Percentiles rank a stretch among this genome's conserved stretches.
These are phyloP conservation scores for Lasius platythorax DNA, from an alignment of 2,888 invertebrate species.

Conservation along the genomic window DNA sequence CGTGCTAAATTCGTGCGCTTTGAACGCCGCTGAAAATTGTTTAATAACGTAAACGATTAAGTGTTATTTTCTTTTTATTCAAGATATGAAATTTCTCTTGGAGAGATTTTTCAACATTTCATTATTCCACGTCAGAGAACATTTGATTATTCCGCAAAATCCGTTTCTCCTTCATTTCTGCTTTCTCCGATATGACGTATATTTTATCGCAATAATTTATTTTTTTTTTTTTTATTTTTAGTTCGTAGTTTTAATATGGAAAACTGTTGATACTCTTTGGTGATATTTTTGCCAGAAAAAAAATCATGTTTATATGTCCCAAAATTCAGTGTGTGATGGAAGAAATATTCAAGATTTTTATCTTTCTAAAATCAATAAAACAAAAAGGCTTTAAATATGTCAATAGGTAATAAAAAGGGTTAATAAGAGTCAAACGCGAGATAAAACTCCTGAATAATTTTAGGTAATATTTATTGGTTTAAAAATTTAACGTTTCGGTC, in stretches of 20 bases:
- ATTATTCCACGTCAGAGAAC: neutral
- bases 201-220: too few relatives aligned
- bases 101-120: neutral
- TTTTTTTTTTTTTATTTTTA: too few relatives aligned
- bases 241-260: neutral
- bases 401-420: too few relatives aligned
- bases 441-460: too few relatives aligned
- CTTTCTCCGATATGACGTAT: too few relatives aligned
- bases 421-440: too few relatives aligned
- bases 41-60: neutral
- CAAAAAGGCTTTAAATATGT: too few relatives aligned
- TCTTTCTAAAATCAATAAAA: neutral
- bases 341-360: neutral
- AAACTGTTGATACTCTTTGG: neutral
- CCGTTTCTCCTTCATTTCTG: too few relatives aligned
- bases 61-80: neutral
- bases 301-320: neutral
- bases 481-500: too few relatives aligned
- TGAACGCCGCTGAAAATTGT: neutral
- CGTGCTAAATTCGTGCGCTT: slow-evolving; percentile 3
- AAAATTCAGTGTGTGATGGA: neutral
- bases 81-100: neutral
- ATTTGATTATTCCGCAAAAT: too few relatives aligned
- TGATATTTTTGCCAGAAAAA: neutral
- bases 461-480: too few relatives aligned